Conservation (phyloP, 2,888 invertebrate genomes). For the Megastigmus dorsalis region DNA sequence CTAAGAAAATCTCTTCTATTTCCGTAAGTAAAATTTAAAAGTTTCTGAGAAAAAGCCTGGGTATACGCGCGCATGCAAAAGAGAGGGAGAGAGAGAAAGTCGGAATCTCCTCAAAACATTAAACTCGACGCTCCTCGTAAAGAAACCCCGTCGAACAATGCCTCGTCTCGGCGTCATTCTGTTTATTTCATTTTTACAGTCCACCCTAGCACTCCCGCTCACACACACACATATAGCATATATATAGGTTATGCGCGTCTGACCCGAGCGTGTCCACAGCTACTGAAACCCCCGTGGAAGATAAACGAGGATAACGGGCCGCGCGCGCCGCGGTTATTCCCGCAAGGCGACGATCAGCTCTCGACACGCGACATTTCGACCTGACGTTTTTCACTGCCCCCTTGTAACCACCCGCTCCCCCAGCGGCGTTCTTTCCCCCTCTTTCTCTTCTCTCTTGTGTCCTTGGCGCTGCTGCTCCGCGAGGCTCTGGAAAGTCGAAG, state of each 20-base stretch:
- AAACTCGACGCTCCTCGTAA: neutral
- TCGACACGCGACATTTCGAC: constrained; percentile 26
- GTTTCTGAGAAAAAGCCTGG: no score
- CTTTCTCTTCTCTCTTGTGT: constrained; percentile 5
- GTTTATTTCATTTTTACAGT: neutral
- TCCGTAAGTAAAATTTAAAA: neutral
- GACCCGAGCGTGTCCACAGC: neutral
- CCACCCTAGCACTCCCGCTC: no score
- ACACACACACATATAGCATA: no score
- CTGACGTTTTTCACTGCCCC: neutral
- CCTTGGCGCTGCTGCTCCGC: neutral
- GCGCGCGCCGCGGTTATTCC: no score
- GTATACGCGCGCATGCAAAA: no score
- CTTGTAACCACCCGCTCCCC: no score
- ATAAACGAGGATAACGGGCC: no score
- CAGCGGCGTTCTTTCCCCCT: no score
- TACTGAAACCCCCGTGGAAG: constrained; percentile 1
- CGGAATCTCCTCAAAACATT: constrained; percentile 2
- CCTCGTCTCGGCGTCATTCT: no score
- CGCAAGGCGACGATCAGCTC: neutral
- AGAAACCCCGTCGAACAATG: neutral
- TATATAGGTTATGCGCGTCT: neutral
- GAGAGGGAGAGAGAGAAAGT: no score
- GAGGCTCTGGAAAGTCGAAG: constrained; percentile 9
- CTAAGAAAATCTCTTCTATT: neutral